Conservation (phyloP, 2,113 vertebrate species). For the Hemiprocne comata region DNA sequence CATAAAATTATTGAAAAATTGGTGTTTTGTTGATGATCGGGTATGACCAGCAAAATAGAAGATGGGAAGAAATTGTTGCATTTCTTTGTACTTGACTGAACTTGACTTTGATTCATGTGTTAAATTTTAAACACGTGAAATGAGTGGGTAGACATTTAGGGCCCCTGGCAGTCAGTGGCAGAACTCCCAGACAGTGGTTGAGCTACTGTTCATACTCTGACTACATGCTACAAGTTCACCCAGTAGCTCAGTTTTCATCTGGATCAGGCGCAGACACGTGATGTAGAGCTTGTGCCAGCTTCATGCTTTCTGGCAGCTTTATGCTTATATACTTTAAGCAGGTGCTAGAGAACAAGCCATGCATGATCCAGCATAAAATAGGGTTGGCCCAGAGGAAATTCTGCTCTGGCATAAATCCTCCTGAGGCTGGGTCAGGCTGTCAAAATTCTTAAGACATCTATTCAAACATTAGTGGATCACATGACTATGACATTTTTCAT, state of each 20-base stretch:
- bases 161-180: not conserved
- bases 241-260: not conserved
- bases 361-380: not conserved
- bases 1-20: not conserved
- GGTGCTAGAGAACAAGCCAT: not conserved
- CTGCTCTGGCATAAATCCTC: not conserved
- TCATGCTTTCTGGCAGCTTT: not conserved
- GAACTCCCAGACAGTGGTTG: not conserved
- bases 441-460: not conserved
- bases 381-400: not conserved
- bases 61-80: not conserved
- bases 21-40: not conserved
- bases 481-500: not conserved
- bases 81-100: not conserved
- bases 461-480: not conserved
- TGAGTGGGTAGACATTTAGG: not conserved
- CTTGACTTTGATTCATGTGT: not conserved
- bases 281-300: not conserved
- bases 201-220: not conserved
- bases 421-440: not conserved
- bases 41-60: not conserved
- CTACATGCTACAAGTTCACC: not conserved
- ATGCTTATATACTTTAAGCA: not conserved
- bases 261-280: not conserved
- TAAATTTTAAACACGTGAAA: not conserved